Base-by-base conservation (phyloP, 2,888 invertebrate genomes). In the Meiosimyza decipiens region DNA sequence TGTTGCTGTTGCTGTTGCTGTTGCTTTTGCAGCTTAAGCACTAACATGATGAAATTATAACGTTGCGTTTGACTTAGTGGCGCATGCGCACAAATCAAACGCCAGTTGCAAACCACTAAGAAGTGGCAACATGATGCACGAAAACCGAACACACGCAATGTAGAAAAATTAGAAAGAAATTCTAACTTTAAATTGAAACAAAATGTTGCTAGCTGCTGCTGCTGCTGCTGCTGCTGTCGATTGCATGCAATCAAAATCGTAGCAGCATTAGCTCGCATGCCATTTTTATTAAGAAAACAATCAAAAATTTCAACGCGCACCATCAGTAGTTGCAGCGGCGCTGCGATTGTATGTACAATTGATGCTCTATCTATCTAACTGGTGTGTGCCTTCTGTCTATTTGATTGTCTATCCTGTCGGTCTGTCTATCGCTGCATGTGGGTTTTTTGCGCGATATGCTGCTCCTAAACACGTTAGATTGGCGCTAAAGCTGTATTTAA, bases 81-180 rank as follows among this genome's bases (percentile, higher is more conserved):
- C 40, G 71, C 64, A 57, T 49, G 71, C 70, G 62, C 70, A 64
- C 22, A 49, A 55, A 57, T 57, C 57, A 68, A 64, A 68, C 40
- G 47, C 47, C n/a, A 59, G 22, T 12, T 59, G 22, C 59, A 12
- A 15, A 59, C 40, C 40, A 40, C 40, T 40, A 40, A 7, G 40
- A 40, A 40, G 40, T 40, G 40, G 40, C 40, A 40, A 40, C 64
- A 64, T 16, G 28, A 57, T 9, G n/a, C 59, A 28, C 49, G 40
- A 9, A 63, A 63, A 63, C 9, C 6, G 47, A 55, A 40, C 11
- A 18, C 22, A 66, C 40, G 40, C 40, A 40, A 40, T 9, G 40
- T 9, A 40, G 9, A 40, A 40, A 40, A 40, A 40, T 40, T 40
- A 40, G 9, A 40, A 40, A 40, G 9, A 40, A 40, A 40, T 40